Conservation (phyloP, 2,888 invertebrate genomes). For the Leuctra nigra region DNA sequence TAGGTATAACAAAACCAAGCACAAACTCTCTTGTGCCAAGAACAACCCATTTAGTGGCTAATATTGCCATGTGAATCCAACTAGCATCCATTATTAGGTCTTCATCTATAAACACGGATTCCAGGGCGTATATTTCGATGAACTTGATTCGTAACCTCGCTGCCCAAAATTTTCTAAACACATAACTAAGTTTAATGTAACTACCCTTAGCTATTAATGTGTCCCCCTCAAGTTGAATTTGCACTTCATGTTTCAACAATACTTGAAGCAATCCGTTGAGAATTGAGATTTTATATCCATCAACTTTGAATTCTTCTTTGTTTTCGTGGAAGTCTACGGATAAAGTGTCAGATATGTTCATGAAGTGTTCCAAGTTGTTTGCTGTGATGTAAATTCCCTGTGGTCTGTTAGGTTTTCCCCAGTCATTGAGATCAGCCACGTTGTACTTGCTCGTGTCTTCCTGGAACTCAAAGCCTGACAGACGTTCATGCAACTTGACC, state of each 20-base stretch:
- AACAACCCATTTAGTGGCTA: background rate
- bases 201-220: background rate
- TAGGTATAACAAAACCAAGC: background rate
- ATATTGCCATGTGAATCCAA: background rate
- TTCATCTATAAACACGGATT: background rate
- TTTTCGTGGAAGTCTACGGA: too few relatives aligned
- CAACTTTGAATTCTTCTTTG: too few relatives aligned
- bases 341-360: too few relatives aligned
- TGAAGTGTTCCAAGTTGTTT: background rate
- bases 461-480: constrained; percentile 1
- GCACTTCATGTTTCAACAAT: too few relatives aligned
- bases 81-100: background rate
- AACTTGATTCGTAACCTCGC: too few relatives aligned
- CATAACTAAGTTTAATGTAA: background rate
- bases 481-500: too few relatives aligned
- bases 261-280: too few relatives aligned
- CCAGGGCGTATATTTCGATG: background rate
- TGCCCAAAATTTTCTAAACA: too few relatives aligned
- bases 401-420: background rate
- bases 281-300: too few relatives aligned
- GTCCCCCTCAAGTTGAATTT: too few relatives aligned
- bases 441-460: background rate
- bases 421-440: background rate
- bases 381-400: background rate
- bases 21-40: background rate